Base-by-base conservation (phyloP, 2,888 invertebrate species). In the Hydropsyche betteni region DNA sequence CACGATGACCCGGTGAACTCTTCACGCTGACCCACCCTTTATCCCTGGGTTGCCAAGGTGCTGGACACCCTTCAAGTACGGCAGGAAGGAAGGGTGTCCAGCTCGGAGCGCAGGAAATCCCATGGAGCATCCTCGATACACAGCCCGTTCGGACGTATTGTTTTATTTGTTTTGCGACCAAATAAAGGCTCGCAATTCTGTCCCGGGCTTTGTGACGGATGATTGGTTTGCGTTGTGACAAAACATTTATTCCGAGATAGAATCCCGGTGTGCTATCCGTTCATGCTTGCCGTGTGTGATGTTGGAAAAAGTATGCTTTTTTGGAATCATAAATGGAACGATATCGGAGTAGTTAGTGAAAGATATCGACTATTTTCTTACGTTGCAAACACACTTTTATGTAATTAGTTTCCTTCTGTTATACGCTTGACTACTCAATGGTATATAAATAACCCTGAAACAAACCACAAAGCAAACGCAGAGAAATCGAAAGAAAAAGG, bases 1-100 rank as follows among this genome's bases (percentile, higher is more conserved):
- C 76, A 68, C 51, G 69, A 68, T 76, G 76, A 76, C 78, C 78
- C 75, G 69, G 70, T 76, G 74, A 78, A 76, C 78, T 78, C 72
- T 72, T 64, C 64, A n/a, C 68, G 58, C 33, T 72, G 64, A 50
- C 74, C 78, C 36, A 64, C 75, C 70, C 44, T 44, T 44, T 10
- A 10, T 6, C 44, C 44, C 53, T 58, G 73, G 76, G 55, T 58
- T 69, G 34, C 52, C 64, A 52, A 50, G 64, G 64, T 14, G n/a
- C 14, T 55, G 55, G 44, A 44, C 44, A 44, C 44, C 44, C 44
- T 44, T 44, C 44, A 4, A 24, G 24, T 24, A 2, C 24, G 44
- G 44, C 6, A 8, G 44, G 51, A 7, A 44, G 51, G 64, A 75
- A 73, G 68, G 68, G 51, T 44, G 44, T 44, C 52, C 53, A n/a